Evolutionary conservation across 2,888 invertebrate species (phyloP).

Genomic region (Charanyca ferruginea): DNA sequence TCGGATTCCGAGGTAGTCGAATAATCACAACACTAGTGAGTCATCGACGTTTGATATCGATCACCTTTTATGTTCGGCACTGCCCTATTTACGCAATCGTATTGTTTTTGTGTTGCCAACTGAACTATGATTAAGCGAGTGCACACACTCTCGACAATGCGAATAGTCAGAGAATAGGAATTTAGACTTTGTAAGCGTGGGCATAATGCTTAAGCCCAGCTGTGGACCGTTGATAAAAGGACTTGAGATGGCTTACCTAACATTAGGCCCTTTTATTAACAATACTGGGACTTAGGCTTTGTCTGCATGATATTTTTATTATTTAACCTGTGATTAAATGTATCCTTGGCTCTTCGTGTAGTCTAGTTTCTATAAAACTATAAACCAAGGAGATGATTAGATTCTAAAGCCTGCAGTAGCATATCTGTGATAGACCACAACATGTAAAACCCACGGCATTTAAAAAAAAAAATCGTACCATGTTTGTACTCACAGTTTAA

Average conservation of each 20-base stretch:
- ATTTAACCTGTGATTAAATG: neutral
- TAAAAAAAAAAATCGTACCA: neutral
- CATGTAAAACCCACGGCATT: neutral
- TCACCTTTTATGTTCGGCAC: slow-evolving; percentile 50
- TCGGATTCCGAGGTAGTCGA: slow-evolving; percentile 48
- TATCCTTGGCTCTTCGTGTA: neutral
- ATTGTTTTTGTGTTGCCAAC: slow-evolving; percentile 63
- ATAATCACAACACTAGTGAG: slow-evolving; percentile 57
- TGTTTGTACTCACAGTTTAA: slow-evolving; percentile 15
- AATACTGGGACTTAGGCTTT: neutral
- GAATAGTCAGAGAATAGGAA: slow-evolving; percentile 41
- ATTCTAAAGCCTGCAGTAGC: no score
- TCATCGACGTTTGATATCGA: slow-evolving; percentile 53
- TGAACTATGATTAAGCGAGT: slow-evolving; percentile 48
- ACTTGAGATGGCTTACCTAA: slow-evolving; percentile 3
- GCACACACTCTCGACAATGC: slow-evolving; percentile 21
- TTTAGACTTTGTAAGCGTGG: slow-evolving; percentile 23
- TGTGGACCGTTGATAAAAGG: slow-evolving; percentile 23
- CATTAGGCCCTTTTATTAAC: neutral
- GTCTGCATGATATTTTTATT: no score
- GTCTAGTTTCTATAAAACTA: no score
- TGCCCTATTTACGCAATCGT: slow-evolving; percentile 65
- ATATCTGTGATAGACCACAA: no score
- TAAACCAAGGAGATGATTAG: no score
- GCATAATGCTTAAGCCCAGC: slow-evolving; percentile 16